These are phyloP conservation scores for Cirrhinus molitorella DNA, from an alignment of 2,797 vertebrate genomes.

Conservation along the genomic window DNA sequence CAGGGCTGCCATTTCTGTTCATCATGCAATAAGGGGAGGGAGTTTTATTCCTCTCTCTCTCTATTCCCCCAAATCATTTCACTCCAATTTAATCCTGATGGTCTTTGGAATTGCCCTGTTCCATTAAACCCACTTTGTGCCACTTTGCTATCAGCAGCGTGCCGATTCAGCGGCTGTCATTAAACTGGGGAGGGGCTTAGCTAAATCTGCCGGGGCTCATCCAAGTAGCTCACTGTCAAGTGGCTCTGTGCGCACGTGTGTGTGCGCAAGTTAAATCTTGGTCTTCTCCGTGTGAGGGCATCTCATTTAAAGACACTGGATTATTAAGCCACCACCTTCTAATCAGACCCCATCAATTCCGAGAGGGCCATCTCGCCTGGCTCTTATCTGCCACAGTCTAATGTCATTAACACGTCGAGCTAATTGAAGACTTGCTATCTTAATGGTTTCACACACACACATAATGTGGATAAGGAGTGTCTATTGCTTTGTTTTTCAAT, in stretches of 20 bases:
- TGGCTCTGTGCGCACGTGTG: constrained; percentile 11
- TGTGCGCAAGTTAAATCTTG: constrained; percentile 9
- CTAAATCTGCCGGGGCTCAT: constrained; percentile 48
- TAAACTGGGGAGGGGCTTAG: constrained; percentile 47
- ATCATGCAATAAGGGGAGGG: constrained; percentile 40
- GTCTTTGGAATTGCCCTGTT: constrained; percentile 70
- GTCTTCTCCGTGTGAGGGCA: constrained; percentile 17
- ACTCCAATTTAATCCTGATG: constrained; percentile 74
- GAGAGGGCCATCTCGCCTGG: constrained; percentile 56
- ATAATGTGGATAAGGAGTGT: constrained; percentile 32
- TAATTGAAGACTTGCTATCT: constrained; percentile 74
- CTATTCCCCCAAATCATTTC: constrained; percentile 70
- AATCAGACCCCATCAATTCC: constrained; percentile 59
- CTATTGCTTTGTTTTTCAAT: constrained; percentile 47
- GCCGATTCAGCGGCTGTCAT: constrained; percentile 41
- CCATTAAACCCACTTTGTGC: constrained; percentile 74
- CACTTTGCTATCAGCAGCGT: constrained; percentile 57
- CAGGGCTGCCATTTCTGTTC: constrained; percentile 40
- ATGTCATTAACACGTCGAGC: constrained; percentile 59
- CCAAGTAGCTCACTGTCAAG: constrained; percentile 34
- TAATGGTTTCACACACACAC: constrained; percentile 50
- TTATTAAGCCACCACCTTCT: constrained; percentile 55
- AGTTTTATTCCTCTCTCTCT: constrained; percentile 56
- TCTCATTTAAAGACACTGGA: constrained; percentile 53
- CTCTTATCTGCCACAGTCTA: constrained; percentile 66